Evolutionary conservation across 2,888 invertebrate genomes (phyloP), one percentile per base, ranked within the genome.

Genomic region (Theodoxus fluviatilis): DNA sequence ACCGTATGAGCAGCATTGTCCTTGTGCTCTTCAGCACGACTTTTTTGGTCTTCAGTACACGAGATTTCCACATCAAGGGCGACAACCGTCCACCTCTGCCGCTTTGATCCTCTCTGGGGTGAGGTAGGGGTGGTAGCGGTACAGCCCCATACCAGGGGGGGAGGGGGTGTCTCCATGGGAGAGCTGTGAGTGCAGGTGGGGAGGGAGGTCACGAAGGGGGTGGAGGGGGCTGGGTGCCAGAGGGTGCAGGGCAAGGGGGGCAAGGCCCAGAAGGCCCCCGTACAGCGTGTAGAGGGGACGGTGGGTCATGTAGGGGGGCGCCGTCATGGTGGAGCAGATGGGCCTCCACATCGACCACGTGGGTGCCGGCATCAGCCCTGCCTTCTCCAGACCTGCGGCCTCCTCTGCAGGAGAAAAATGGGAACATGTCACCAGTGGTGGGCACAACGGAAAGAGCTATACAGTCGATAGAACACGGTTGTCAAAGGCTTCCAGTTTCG

Each of bases 121-220:
- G 25, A 81, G 71, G 72, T 81, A 83, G 6, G 83, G 83, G 68
- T 83, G 83, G 67, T 82, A 83, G 69, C 83, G 70, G 65, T 81
- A 81, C 38, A 81, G 68, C n/a, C 80, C 76, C 12, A 77, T n/a
- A n/a, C n/a, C 3, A 68, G 63, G 28, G 72, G 74, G 38, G 68
- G 68, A 25, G 43, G 68, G 9, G 68, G 28, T 15, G 37, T 43
- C 18, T 35, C n/a, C 31, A 18, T 59, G 31, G 2, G 31, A 28
- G 7, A 28, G 6, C 12, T 12, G n/a, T 40, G 18, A 43, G 47
- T 22, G 40, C 33, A 2, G 49, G 55, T 25, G 69, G 69, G 15
- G 61, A 59, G 33, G 63, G 61, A 7, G 69, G n/a, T n/a, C n/a
- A n/a, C n/a, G n/a, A n/a, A n/a, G n/a, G 6, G 43, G 37, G 75